phyloP scores from a whole-genome alignment of 2,888 invertebrate species.

The Lepidonotus clava region DNA sequence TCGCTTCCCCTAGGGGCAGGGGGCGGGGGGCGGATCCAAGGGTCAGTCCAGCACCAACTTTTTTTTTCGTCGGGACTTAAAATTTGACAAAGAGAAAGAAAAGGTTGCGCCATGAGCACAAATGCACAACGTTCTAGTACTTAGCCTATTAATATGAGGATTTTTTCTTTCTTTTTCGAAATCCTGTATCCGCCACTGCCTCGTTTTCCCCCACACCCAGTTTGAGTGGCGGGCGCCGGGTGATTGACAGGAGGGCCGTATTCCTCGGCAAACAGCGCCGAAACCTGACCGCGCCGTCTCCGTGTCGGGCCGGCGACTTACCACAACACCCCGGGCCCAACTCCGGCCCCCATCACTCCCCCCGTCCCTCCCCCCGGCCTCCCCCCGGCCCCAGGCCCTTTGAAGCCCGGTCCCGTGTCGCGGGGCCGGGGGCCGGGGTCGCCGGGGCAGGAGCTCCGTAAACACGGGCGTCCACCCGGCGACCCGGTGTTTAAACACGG shows the following conservation, averaged over 20 bases:
- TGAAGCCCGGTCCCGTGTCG: conserved; percentile 21
- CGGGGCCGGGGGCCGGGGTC: background rate
- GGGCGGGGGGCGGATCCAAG: too few species aligned
- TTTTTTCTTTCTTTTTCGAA: background rate
- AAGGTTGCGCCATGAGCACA: too few species aligned
- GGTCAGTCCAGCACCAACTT: too few species aligned
- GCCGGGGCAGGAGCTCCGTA: background rate
- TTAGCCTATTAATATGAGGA: background rate
- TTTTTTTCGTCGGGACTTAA: too few species aligned
- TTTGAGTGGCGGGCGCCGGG: conserved; percentile 21
- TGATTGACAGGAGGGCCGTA: conserved; percentile 19
- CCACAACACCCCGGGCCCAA: background rate
- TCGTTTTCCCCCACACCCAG: background rate
- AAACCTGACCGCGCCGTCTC: background rate
- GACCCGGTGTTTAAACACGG: conserved; percentile 41
- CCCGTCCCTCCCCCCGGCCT: background rate
- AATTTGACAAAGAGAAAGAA: too few species aligned
- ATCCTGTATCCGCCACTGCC: background rate
- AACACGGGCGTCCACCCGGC: background rate
- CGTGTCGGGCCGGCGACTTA: background rate
- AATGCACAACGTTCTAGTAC: background rate
- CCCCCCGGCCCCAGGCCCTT: background rate
- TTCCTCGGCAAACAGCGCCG: conserved; percentile 27
- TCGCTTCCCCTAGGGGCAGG: too few species aligned
- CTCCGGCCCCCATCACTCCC: conserved; percentile 8